Base-by-base conservation (phyloP, 35 echinoderm and acorn worm species). In the Strongylocentrotus purpuratus region DNA sequence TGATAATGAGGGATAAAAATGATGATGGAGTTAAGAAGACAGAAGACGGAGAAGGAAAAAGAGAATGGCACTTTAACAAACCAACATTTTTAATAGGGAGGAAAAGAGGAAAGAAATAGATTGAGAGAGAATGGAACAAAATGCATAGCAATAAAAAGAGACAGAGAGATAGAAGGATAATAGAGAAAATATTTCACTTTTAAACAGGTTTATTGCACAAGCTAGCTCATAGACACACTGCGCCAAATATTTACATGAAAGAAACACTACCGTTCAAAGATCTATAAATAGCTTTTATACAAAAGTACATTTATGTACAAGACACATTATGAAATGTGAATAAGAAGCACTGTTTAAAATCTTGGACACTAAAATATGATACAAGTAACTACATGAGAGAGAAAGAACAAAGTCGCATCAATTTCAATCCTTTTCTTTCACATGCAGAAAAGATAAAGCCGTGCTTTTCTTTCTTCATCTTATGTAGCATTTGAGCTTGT, bases 121-220 rank as follows among this genome's bases (percentile, higher is more conserved):
- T 17, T 12, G 60, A 65, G 60, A 25, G 22, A 70, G 22, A 22
- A 28, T 18, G 17, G 61, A 14, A 10, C 7, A 50, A 50, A 28
- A 22, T 78, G 65, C 65, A 22, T 8, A 7, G 28, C 20, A 78
- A 78, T 28, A 78, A 78, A 8, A 78, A 18, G 25, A 78, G 17
- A 78, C 20, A 78, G 50, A 55, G 10, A 55, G 9, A 55, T 0
- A 55, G 4, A 71, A 78, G 65, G 7, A 28, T 78, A 7, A 70
- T 28, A 78, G 20, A 78, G 65, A 78, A 78, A 78, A 78, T n/a
- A 78, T 78, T 78, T 78, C 18, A 28, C 65, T 78, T 78, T 55
- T 78, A 78, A 22, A 78, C 65, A 78, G 20, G 65, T 78, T 78
- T 78, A 78, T 78, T 78, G 65, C 65, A 78, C 65, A 78, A 78